Evolutionary conservation across 1,140 invertebrate genomes (phyloP).

Genomic region (Temnothorax curvispinosus): DNA sequence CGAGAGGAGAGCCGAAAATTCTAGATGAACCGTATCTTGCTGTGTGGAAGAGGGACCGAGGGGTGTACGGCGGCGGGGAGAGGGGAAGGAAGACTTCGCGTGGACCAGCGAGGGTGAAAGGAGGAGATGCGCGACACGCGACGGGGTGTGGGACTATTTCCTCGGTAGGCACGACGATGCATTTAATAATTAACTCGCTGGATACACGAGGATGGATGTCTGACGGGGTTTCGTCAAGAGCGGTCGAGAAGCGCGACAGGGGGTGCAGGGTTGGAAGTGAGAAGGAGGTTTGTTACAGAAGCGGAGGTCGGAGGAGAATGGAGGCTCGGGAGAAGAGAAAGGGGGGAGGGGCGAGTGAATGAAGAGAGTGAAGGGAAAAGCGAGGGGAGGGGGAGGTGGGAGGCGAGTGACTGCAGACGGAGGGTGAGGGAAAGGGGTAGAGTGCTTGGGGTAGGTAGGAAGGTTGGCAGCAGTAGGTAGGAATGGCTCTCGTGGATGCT

Average conservation of each 20-base stretch:
- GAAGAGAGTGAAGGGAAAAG: slow-evolving; percentile 46
- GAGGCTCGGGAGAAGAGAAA: slow-evolving; percentile 29
- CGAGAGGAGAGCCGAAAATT: slow-evolving; percentile 57
- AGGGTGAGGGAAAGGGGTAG: slow-evolving; percentile 68
- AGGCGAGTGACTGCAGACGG: slow-evolving; percentile 33
- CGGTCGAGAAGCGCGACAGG: slow-evolving; percentile 65
- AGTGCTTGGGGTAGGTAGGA: slow-evolving; percentile 81
- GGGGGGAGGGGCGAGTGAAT: slow-evolving; percentile 45
- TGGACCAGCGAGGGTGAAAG: slow-evolving; percentile 18
- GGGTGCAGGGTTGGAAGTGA: slow-evolving; percentile 42
- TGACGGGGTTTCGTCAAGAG: slow-evolving; percentile 77
- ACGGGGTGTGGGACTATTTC: neutral
- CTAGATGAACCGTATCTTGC: slow-evolving; percentile 56
- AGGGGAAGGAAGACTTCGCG: neutral
- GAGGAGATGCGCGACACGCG: neutral
- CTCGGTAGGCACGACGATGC: slow-evolving; percentile 74
- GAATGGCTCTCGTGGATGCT: slow-evolving; percentile 83
- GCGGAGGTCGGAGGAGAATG: slow-evolving; percentile 60
- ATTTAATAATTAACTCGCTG: slow-evolving; percentile 82
- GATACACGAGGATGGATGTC: slow-evolving; percentile 80
- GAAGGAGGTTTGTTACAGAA: slow-evolving; percentile 74
- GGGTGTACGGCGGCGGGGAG: slow-evolving; percentile 6
- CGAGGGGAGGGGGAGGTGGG: slow-evolving; percentile 24
- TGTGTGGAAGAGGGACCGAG: neutral
- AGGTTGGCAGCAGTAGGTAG: slow-evolving; percentile 76